phyloP scores from a whole-genome alignment of 2,888 invertebrate genomes.

The Melolontha melolontha region DNA sequence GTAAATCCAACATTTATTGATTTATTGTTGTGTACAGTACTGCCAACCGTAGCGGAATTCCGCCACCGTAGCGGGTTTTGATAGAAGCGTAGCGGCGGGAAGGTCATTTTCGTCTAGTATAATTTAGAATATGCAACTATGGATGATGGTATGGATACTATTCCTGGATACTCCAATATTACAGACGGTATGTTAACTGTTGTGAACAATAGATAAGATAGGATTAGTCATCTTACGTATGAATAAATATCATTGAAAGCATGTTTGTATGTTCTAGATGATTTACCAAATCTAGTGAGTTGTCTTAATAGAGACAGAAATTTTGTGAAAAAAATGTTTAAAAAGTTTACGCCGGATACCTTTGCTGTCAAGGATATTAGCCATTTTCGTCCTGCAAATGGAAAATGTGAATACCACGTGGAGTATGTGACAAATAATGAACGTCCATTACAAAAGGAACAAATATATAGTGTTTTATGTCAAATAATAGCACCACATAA shows the following conservation, averaged over 20 bases:
- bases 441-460: constrained; percentile 13
- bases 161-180: constrained; percentile 13
- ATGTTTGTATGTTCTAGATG: constrained; percentile 15
- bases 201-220: constrained; percentile 13
- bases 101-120: constrained; percentile 13
- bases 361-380: constrained; percentile 8
- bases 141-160: constrained; percentile 8
- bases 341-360: constrained; percentile 2
- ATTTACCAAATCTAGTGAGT: constrained; percentile 10
- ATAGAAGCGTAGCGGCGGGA: not conserved
- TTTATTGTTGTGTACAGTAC: no score
- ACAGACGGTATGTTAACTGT: constrained; percentile 13
- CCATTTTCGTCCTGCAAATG: constrained; percentile 6
- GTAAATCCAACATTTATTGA: no score
- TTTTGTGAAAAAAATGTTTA: constrained; percentile 4
- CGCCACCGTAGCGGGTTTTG: no score
- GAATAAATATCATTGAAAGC: constrained; percentile 15
- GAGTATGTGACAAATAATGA: constrained; percentile 2
- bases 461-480: constrained; percentile 8
- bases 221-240: no score
- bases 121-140: constrained; percentile 12
- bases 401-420: constrained; percentile 15
- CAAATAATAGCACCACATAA: constrained; percentile 12
- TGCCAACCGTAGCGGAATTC: no score
- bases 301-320: not conserved